These are phyloP conservation scores for Thecophora atra DNA, from an alignment of 2,888 invertebrate species.

Conservation along the genomic window DNA sequence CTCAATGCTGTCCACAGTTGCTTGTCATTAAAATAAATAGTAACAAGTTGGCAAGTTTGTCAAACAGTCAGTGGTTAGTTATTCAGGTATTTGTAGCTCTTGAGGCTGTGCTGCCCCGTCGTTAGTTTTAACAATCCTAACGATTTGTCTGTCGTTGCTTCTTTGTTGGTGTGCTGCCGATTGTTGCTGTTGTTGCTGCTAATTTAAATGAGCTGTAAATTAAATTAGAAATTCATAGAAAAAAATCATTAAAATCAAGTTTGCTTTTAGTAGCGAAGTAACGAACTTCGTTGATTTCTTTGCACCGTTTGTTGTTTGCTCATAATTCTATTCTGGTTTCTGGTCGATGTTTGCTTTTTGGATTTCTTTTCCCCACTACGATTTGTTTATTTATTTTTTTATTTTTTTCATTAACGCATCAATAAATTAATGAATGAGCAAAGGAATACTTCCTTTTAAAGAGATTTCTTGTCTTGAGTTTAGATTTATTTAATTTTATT, in stretches of 20 bases:
- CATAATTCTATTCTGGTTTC: background rate
- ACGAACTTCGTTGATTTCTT: slow-evolving; percentile 35
- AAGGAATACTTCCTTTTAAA: background rate
- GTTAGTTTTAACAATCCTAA: background rate
- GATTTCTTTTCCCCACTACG: background rate
- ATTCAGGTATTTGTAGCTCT: background rate
- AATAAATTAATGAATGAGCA: background rate
- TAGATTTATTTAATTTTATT: too few species aligned
- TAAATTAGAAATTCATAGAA: slow-evolving; percentile 22
- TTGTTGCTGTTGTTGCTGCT: background rate
- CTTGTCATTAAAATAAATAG: slow-evolving; percentile 7
- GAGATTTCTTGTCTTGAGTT: background rate
- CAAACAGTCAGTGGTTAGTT: slow-evolving; percentile 30
- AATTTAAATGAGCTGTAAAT: slow-evolving; percentile 30
- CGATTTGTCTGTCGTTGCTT: background rate
- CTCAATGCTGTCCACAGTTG: background rate
- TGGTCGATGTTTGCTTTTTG: background rate
- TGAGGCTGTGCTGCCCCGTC: background rate
- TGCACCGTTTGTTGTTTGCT: slow-evolving; percentile 12
- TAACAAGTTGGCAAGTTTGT: slow-evolving; percentile 40
- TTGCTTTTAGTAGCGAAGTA: slow-evolving; percentile 1
- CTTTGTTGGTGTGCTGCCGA: too few species aligned
- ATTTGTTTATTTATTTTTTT: background rate
- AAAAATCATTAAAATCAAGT: slow-evolving; percentile 18
- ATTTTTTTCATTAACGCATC: background rate